Evolutionary conservation across 1,140 invertebrate species (phyloP), one percentile per base, ranked within the genome.

Genomic region (Dendroctonus valens): DNA sequence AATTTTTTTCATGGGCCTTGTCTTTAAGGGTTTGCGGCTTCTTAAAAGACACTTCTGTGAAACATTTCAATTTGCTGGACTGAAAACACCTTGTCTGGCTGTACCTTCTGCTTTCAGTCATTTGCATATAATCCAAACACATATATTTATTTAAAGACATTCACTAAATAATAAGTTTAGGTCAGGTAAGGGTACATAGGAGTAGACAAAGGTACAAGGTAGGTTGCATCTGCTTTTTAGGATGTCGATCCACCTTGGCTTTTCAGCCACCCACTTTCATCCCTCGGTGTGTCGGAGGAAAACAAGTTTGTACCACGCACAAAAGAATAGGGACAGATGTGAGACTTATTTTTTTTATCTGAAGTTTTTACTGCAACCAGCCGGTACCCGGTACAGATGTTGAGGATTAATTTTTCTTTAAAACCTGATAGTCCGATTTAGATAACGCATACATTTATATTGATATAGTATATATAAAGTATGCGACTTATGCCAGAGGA

Each of bases 261-360:
- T 59, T 42, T 59, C 14, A 59, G 37, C 58, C 58, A 59, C 58
- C 58, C 58, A 59, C 58, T 48, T 58, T 58, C 55, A 58, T 58
- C 55, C 55, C 55, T 58, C 44, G 40, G 50, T 48, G 41, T 49
- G 41, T 14, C 44, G 46, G 7, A 41, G 14, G 39, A 59, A 59
- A 50, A 59, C 58, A 59, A 59, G 58, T 59, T 59, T 11, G 58
- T 49, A 26, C 15, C 44, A 6, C n/a, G 40, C 55, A 58, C 55
- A 58, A 58, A 49, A 39, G 14, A 59, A 49, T 6, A 39, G 46
- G 58, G 58, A 50, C 58, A 59, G 58, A 59, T 59, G 58, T 49
- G 42, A 39, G 14, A n/a, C 11, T 48, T 39, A 55, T 48, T 11
- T 41, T 57, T 59, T 59, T 59, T 59, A 59, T 59, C 58, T 59